Percentiles rank a stretch among this genome's conserved stretches.
phyloP scores from a whole-genome alignment of 2,113 vertebrate genomes.

The Leucosticte australis region DNA sequence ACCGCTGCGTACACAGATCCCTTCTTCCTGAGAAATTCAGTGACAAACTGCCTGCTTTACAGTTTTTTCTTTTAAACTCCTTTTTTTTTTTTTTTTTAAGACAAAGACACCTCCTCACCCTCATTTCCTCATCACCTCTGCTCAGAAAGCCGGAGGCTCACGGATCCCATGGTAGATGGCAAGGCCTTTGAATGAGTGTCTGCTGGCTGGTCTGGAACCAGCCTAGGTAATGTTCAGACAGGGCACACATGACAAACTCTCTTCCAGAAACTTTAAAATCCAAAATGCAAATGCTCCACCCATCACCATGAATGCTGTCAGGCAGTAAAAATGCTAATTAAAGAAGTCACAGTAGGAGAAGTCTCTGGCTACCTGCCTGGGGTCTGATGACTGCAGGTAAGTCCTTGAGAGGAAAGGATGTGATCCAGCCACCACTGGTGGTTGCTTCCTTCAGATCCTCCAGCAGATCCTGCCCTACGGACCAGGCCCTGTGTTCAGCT shows the following conservation, averaged over 20 bases:
- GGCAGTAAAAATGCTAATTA: not conserved
- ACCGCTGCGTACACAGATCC: not conserved
- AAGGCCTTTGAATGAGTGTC: not conserved
- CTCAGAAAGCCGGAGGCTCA: not conserved
- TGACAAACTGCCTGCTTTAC: not conserved
- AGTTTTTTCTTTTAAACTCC: not conserved
- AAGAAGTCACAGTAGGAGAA: not conserved
- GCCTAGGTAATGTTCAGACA: not conserved
- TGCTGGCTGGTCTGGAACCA: conserved; percentile 19
- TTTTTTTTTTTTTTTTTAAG: not conserved
- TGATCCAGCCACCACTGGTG: accelerated
- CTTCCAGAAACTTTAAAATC: not conserved
- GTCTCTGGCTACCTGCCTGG: not conserved
- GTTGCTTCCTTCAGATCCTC: not conserved
- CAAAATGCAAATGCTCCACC: not conserved
- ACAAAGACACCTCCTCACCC: not conserved
- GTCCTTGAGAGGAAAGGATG: not conserved
- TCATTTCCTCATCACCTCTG: not conserved
- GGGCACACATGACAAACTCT: not conserved
- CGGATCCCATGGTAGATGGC: not conserved
- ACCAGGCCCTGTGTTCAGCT: accelerated
- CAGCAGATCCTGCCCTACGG: accelerated
- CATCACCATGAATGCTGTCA: not conserved
- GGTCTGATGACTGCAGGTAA: not conserved
- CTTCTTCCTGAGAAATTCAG: not conserved